Conservation (phyloP, 2,797 vertebrate species). For the Pseudochirops corinnae region DNA sequence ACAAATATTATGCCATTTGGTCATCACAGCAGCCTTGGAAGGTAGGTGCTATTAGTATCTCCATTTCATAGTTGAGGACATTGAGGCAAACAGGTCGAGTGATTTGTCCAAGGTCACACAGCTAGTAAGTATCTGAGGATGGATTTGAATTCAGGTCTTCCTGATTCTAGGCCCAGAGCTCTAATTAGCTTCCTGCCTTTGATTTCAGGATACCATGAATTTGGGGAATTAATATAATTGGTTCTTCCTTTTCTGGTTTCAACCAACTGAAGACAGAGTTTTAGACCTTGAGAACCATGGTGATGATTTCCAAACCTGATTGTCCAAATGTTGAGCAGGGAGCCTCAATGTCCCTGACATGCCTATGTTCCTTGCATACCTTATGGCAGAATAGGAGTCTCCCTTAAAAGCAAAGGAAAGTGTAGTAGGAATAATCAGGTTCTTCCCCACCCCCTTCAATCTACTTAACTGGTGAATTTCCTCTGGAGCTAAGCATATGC, state of each 20-base stretch:
- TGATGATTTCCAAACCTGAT: not conserved
- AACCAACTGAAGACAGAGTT: not conserved
- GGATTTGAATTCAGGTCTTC: not conserved
- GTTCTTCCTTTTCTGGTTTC: not conserved
- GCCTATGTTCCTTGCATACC: not conserved
- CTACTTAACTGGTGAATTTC: not conserved
- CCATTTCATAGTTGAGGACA: not conserved
- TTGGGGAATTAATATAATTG: not conserved
- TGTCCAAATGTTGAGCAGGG: not conserved
- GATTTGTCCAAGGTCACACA: not conserved
- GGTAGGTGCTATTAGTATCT: not conserved
- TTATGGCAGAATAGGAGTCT: not conserved
- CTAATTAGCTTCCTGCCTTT: not conserved
- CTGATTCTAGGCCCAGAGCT: not conserved
- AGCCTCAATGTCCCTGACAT: not conserved
- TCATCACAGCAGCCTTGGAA: slow-evolving; percentile 13
- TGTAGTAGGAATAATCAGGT: not conserved
- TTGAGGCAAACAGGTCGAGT: not conserved
- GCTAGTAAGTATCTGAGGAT: not conserved
- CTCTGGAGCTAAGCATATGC: not conserved
- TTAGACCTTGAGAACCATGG: not conserved
- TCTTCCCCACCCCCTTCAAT: not conserved
- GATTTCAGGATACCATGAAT: not conserved
- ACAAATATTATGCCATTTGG: slow-evolving; percentile 44
- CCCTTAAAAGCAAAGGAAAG: not conserved